Percentiles rank a stretch among this genome's conserved stretches.
Evolutionary conservation across 2,888 invertebrate genomes (phyloP).

Genomic region (Eupeodes luniger): DNA sequence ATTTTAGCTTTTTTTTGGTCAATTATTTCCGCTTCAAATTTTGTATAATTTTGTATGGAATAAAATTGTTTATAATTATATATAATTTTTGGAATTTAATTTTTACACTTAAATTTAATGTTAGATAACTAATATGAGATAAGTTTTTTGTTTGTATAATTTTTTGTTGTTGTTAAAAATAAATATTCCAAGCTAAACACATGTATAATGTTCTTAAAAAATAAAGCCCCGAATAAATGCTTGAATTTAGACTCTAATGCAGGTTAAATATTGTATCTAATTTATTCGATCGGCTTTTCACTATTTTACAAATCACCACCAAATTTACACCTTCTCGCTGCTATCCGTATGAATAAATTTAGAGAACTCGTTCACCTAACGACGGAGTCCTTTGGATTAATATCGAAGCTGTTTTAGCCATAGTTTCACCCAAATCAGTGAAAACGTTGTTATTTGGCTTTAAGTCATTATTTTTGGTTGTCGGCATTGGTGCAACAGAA

Average conservation of each 20-base stretch:
- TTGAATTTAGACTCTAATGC: constrained; percentile 40
- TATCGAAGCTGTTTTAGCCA: constrained; percentile 82
- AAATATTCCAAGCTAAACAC: constrained; percentile 1
- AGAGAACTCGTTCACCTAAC: constrained; percentile 83
- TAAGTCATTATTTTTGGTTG: constrained; percentile 46
- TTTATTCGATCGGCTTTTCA: background rate
- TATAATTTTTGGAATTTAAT: constrained; percentile 38
- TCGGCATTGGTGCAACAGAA: constrained; percentile 55
- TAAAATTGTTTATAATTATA: constrained; percentile 26
- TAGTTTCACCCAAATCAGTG: constrained; percentile 77
- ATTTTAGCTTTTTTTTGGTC: constrained; percentile 19
- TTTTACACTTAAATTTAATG: constrained; percentile 43
- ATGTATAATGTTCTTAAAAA: background rate
- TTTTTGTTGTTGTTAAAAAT: background rate
- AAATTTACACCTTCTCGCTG: background rate
- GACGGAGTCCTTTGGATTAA: constrained; percentile 83
- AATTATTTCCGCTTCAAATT: constrained; percentile 43
- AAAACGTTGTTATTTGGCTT: constrained; percentile 77
- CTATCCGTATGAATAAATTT: background rate
- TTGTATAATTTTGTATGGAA: constrained; percentile 10
- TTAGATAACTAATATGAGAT: constrained; percentile 9
- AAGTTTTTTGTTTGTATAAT: background rate
- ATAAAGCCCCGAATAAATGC: constrained; percentile 23
- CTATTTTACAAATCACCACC: constrained; percentile 28
- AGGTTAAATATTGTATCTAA: background rate